A percentile compares a stretch with the other conserved stretches of the same genome.
Conservation (phyloP, 1,140 invertebrate genomes). For the Kradibia gibbosae region DNA sequence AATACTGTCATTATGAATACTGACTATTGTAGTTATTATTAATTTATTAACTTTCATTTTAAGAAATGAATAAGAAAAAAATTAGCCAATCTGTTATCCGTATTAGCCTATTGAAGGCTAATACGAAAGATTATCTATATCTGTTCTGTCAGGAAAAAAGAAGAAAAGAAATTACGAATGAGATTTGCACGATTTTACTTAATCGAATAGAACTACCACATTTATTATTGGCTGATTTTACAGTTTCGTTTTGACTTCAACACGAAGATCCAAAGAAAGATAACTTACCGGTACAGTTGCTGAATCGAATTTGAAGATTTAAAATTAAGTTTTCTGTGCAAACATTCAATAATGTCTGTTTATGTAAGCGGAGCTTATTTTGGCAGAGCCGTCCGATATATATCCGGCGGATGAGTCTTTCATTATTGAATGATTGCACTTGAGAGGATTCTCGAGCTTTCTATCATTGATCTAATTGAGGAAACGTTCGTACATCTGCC, state of each 20-base stretch:
- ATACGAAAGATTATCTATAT: no score
- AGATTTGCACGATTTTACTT: not conserved
- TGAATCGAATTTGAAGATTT: not conserved
- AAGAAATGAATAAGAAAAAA: no score
- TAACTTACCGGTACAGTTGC: not conserved
- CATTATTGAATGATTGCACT: not conserved
- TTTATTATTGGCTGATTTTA: not conserved
- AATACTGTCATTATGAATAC: no score
- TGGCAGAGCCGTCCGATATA: not conserved
- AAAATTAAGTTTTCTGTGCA: not conserved
- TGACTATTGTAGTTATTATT: no score
- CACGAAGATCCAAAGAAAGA: not conserved
- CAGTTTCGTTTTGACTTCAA: not conserved
- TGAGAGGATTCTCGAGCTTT: not conserved
- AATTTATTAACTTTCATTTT: no score
- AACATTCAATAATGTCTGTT: constrained; percentile 6
- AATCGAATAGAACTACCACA: not conserved
- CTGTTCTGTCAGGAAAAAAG: not conserved
- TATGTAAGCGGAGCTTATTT: constrained; percentile 33
- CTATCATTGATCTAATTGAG: constrained; percentile 3
- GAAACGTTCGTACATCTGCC: not conserved
- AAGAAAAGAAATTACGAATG: constrained; percentile 13
- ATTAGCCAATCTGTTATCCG: no score
- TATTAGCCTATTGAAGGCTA: no score
- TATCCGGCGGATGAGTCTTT: not conserved